Percentiles rank a stretch among this genome's conserved stretches.
phyloP scores from a whole-genome alignment of 2,797 vertebrate species.

The Cetoscarus ocellatus region DNA sequence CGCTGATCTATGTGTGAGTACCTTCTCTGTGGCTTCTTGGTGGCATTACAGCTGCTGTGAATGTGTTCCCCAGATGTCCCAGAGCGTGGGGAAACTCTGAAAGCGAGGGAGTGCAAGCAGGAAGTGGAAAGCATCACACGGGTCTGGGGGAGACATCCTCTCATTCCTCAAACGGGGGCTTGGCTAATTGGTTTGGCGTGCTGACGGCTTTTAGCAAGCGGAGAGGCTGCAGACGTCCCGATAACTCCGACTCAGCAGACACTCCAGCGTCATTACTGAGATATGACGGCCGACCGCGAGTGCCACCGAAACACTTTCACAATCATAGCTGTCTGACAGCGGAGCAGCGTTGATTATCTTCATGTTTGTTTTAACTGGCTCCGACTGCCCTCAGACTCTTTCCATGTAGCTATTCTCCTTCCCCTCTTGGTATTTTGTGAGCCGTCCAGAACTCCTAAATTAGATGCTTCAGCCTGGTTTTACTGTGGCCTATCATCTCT shows the following conservation, averaged over 20 bases:
- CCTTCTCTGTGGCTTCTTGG: constrained; percentile 57
- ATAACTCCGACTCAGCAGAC: constrained; percentile 46
- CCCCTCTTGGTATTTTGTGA: constrained; percentile 60
- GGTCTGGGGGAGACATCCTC: constrained; percentile 43
- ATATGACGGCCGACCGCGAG: constrained; percentile 28
- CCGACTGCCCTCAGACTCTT: constrained; percentile 60
- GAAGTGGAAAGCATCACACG: constrained; percentile 62
- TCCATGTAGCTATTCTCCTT: constrained; percentile 74
- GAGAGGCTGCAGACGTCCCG: constrained; percentile 32
- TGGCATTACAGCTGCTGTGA: constrained; percentile 43
- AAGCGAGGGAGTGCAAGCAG: constrained; percentile 61
- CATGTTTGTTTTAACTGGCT: constrained; percentile 77
- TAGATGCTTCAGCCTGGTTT: constrained; percentile 76
- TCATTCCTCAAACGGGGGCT: constrained; percentile 32
- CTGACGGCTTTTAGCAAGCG: constrained; percentile 46
- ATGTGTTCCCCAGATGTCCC: constrained; percentile 76
- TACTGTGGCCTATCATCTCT: constrained; percentile 81
- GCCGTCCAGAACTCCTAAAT: constrained; percentile 73
- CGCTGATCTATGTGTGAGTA: constrained; percentile 38
- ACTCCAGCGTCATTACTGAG: constrained; percentile 27
- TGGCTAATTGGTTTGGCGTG: constrained; percentile 50
- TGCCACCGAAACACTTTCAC: constrained; percentile 49
- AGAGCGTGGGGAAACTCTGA: constrained; percentile 23
- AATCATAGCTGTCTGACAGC: constrained; percentile 52
- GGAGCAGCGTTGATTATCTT: constrained; percentile 63